Base-by-base conservation (phyloP, 2,113 vertebrate species). In the Centropus unirufus region DNA sequence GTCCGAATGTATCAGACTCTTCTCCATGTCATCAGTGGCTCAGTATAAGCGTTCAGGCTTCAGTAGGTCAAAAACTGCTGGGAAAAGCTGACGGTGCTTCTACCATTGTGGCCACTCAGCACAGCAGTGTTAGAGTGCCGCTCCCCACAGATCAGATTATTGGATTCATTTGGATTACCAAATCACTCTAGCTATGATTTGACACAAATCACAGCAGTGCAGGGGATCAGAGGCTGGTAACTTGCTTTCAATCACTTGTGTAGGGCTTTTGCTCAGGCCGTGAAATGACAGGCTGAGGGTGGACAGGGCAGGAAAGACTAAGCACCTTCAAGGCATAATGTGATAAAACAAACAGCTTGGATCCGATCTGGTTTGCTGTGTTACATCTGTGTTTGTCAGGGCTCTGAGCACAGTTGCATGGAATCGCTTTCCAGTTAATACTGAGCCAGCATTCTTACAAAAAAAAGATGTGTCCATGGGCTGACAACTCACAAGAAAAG, bases 281-380 rank as follows among this genome's bases (percentile, higher is more conserved):
- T 74, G 52, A 63, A 81, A 49, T 19, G 32, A 54, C 64, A 47
- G 14, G 55, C 77, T 84, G 84, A 69, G 70, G 52, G 62, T 9
- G 12, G 51, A 64, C 19, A 69, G 74, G 67, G 54, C 22, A 54
- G 51, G 63, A 83, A 83, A 61, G 75, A 58, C 52, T 46, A 52
- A 51, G 78, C 63, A 36, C 58, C 66, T 89, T 58, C 19, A 73
- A 82, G 78, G 62, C 3, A 8, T 79, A 63, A 29, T 44, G 19
- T 57, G 59, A 29, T 89, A 22, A 66, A 84, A 89, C 19, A 64
- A 94, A 76, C 32, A 15, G 7, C 78, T 85, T 1, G 1, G 11
- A 51, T 83, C 24, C 0, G 0, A 32, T 77, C 36, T 72, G 3
- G 6, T 40, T 19, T 0, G 0, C 52, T 63, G 29, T 66, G 44